Evolutionary conservation across 2,888 invertebrate genomes (phyloP), one percentile per base, ranked within the genome.

Genomic region (Mythimna albipuncta): DNA sequence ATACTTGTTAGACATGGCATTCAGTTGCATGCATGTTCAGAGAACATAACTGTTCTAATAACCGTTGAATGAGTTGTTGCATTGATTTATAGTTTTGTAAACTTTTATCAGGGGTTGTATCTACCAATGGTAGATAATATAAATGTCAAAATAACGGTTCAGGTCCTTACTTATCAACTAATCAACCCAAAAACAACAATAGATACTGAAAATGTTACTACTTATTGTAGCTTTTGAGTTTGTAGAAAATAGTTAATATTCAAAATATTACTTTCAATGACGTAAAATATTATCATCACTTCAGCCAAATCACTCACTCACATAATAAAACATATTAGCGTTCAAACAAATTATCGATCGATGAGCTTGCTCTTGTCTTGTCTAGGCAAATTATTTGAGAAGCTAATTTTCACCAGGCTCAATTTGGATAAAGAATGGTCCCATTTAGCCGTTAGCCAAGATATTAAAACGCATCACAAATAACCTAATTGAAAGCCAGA

Each of bases 1-100:
- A 86, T 85, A 84, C 66, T 57, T 64, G 59, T 69, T 77, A 72
- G 79, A 81, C 85, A 85, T 83, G 85, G 79, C 74, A 54, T 50
- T 67, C 68, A 58, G 65, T 62, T 61, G 61, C 67, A 61, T 80
- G 84, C 85, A 84, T 85, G 86, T 85, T 50, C 10, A 61, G 19
- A 26, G 55, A 21, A 66, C 62, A 85, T 85, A 74, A 85, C 67
- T 65, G 77, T 83, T 70, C 66, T 32, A 50, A 79, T 72, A 65
- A 65, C 41, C 50, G 54, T 61, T 82, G 72, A 85, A 83, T 77
- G 85, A 85, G 84, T 75, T 75, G 85, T 85, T 82, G 69, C 72
- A 85, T 75, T 79, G 67, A 75, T 77, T 77, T 81, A 83, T 79
- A 73, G 50, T 69, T 75, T 66, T 71, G 57, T 68, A 47, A 32